Evolutionary conservation across 2,797 vertebrate genomes (phyloP).

Genomic region (Tragelaphus eurycerus): DNA sequence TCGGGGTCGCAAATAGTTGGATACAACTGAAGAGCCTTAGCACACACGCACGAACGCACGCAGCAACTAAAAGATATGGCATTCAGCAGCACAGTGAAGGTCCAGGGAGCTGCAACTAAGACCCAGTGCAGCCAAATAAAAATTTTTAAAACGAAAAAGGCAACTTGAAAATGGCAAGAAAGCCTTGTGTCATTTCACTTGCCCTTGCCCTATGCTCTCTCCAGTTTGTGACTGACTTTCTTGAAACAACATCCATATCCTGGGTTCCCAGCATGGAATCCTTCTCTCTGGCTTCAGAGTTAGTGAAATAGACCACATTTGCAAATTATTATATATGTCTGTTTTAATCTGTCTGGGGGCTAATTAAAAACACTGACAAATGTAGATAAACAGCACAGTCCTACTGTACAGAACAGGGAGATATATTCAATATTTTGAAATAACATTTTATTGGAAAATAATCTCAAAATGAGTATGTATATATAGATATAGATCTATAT

Average conservation of each 20-base stretch:
- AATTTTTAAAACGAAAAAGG: neutral
- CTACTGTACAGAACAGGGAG: neutral
- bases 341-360: neutral
- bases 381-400: neutral
- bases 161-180: neutral
- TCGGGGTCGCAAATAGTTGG: rapidly evolving
- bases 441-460: neutral
- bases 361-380: neutral
- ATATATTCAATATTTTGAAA: neutral
- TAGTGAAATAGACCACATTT: neutral
- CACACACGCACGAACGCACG: rapidly evolving
- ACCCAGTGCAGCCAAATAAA: neutral
- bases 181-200: neutral
- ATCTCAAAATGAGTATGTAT: neutral
- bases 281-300: neutral
- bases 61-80: neutral
- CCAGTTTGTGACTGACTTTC: neutral
- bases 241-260: neutral
- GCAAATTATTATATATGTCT: neutral
- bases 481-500: neutral
- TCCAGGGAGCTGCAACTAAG: neutral
- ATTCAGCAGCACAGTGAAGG: neutral
- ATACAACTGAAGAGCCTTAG: neutral
- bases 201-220: neutral
- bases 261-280: neutral